Evolutionary conservation across 2,113 vertebrate genomes (phyloP).

Genomic region (Panthera tigris): DNA sequence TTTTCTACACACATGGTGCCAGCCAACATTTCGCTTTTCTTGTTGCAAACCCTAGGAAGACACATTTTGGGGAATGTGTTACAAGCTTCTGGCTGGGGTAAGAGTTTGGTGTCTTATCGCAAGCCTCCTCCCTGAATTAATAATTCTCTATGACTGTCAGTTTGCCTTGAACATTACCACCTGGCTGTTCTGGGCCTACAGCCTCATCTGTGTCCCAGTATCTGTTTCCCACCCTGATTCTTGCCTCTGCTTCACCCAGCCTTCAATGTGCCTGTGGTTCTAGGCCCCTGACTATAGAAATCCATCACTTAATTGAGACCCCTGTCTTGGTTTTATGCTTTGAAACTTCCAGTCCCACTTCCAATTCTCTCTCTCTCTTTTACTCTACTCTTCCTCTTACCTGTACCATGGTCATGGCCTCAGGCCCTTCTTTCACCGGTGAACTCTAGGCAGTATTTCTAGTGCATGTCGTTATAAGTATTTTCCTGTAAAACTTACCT

Average conservation of each 20-base stretch:
- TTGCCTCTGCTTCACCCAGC: background rate
- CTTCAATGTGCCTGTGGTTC: background rate
- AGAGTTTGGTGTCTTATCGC: background rate
- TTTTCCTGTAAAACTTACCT: slow-evolving; percentile 53
- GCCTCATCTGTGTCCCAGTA: background rate
- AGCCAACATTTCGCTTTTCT: background rate
- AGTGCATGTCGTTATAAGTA: background rate
- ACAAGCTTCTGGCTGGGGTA: background rate
- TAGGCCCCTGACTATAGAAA: background rate
- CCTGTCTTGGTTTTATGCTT: background rate
- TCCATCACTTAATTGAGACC: background rate
- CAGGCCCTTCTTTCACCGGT: background rate
- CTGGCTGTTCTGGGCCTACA: background rate
- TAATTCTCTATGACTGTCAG: background rate
- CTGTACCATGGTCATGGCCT: background rate
- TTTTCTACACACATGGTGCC: background rate
- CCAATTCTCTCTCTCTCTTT: accelerated
- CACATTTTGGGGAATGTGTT: background rate
- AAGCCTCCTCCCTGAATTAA: background rate
- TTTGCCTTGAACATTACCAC: background rate
- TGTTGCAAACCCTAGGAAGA: background rate
- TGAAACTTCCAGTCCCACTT: background rate
- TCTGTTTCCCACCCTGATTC: background rate
- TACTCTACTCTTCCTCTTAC: background rate
- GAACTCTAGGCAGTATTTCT: background rate